Conservation (phyloP, 2,888 invertebrate species). For the Muscina levida region DNA sequence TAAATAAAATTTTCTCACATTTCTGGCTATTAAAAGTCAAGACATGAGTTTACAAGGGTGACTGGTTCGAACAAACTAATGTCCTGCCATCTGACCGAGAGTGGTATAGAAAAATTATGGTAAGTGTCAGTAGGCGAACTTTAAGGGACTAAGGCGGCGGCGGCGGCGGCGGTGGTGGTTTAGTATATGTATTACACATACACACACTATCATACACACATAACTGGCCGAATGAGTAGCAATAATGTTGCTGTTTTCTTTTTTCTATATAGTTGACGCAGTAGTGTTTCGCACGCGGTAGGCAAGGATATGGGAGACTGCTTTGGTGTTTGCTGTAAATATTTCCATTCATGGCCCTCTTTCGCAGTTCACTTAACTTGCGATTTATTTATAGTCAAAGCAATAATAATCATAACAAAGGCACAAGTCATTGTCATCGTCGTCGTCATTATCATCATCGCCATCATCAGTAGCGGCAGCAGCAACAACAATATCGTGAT, state of each 20-base stretch:
- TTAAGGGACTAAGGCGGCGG: not conserved
- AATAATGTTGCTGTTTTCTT: constrained; percentile 8
- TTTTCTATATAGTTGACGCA: not conserved
- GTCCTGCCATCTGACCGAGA: constrained; percentile 10
- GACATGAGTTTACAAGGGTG: constrained; percentile 67
- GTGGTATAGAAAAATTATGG: not conserved
- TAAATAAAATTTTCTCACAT: constrained; percentile 68
- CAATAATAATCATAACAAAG: constrained; percentile 14
- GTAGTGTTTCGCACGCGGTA: no score
- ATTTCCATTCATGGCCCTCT: constrained; percentile 78
- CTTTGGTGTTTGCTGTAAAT: constrained; percentile 75
- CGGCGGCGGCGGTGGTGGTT: not conserved
- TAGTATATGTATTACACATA: no score
- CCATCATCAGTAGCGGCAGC: no score
- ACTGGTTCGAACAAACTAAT: constrained; percentile 43
- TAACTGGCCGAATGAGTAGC: constrained; percentile 17
- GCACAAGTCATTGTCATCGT: constrained; percentile 62
- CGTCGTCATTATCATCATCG: constrained; percentile 5
- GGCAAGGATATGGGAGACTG: not conserved
- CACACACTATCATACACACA: no score
- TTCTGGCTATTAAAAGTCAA: constrained; percentile 65
- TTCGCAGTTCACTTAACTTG: constrained; percentile 78
- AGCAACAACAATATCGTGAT: no score
- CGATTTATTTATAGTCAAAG: constrained; percentile 19
- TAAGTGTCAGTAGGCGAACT: not conserved